These are phyloP conservation scores for Zelostemma sp. DNA, from an alignment of 1,140 invertebrate genomes.

Conservation along the genomic window DNA sequence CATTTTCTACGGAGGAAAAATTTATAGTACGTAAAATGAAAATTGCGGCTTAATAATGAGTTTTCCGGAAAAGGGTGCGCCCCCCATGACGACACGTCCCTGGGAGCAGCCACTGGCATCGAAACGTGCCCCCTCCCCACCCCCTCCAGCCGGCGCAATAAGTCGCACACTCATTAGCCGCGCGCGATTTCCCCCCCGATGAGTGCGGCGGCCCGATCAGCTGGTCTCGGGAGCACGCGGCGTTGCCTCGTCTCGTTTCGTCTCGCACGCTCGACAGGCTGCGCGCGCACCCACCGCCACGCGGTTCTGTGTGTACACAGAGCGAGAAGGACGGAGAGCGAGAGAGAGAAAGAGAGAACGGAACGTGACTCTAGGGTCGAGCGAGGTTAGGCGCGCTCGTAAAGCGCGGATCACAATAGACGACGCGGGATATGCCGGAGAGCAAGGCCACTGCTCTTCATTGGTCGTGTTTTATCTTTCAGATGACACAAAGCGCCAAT, in stretches of 20 bases:
- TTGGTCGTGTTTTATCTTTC: constrained; percentile 44
- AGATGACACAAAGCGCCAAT: constrained; percentile 34
- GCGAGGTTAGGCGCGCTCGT: constrained; percentile 17
- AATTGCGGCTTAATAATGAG: too few species aligned
- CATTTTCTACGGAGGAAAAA: too few species aligned
- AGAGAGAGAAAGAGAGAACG: constrained; percentile 3
- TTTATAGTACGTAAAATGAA: too few species aligned
- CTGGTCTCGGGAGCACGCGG: constrained; percentile 57
- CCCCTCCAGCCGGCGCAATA: constrained; percentile 52
- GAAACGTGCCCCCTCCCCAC: constrained; percentile 37
- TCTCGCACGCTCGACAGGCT: constrained; percentile 39
- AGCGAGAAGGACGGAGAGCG: constrained; percentile 3
- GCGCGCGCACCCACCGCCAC: constrained; percentile 35
- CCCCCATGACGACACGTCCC: constrained; percentile 21
- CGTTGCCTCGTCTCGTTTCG: constrained; percentile 46
- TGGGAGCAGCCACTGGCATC: constrained; percentile 36
- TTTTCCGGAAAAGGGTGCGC: too few species aligned
- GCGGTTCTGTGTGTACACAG: constrained; percentile 25
- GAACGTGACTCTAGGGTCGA: constrained; percentile 1
- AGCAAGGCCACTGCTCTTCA: constrained; percentile 31
- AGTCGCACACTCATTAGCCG: constrained; percentile 69
- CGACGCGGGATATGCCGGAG: constrained; percentile 17
- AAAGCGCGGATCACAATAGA: constrained; percentile 24
- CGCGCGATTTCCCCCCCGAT: constrained; percentile 54
- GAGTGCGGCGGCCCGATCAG: constrained; percentile 58